These are phyloP conservation scores for Rhizoglyphus robini DNA, from an alignment of 1,140 invertebrate species.

Conservation along the genomic window DNA sequence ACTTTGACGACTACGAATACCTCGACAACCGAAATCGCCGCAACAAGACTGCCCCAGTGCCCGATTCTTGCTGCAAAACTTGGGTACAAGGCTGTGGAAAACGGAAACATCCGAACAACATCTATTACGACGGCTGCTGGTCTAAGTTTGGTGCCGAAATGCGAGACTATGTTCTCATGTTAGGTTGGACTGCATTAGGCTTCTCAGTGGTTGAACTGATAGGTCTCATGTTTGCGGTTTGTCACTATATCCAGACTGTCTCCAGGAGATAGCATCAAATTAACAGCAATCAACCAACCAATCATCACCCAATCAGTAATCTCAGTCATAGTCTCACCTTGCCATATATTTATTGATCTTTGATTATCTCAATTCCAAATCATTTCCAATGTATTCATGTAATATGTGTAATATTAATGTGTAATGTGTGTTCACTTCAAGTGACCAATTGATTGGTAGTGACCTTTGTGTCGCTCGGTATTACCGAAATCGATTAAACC, in stretches of 20 bases:
- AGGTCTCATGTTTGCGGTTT: constrained; percentile 18
- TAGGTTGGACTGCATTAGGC: constrained; percentile 12
- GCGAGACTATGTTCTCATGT: constrained; percentile 15
- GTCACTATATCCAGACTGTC: constrained; percentile 19
- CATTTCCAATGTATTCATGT: too few relatives aligned
- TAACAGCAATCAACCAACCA: too few relatives aligned
- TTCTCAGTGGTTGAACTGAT: constrained; percentile 19
- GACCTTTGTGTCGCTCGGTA: too few relatives aligned
- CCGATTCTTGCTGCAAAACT: constrained; percentile 20
- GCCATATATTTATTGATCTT: neutral
- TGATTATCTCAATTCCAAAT: too few relatives aligned
- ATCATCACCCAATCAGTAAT: too few relatives aligned
- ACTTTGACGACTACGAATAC: constrained; percentile 18
- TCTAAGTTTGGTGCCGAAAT: constrained; percentile 6
- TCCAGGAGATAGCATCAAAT: constrained; percentile 6
- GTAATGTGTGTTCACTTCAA: too few relatives aligned
- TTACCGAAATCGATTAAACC: too few relatives aligned
- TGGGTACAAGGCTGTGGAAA: constrained; percentile 20
- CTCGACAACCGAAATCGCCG: neutral
- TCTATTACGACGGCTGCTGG: constrained; percentile 19
- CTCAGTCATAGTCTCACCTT: neutral
- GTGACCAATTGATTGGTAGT: too few relatives aligned
- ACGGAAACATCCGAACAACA: constrained; percentile 20
- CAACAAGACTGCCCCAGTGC: constrained; percentile 3
- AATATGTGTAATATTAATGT: too few relatives aligned